Evolutionary conservation across 2,888 invertebrate species (phyloP).

Genomic region (Gandaritis pyraliata): DNA sequence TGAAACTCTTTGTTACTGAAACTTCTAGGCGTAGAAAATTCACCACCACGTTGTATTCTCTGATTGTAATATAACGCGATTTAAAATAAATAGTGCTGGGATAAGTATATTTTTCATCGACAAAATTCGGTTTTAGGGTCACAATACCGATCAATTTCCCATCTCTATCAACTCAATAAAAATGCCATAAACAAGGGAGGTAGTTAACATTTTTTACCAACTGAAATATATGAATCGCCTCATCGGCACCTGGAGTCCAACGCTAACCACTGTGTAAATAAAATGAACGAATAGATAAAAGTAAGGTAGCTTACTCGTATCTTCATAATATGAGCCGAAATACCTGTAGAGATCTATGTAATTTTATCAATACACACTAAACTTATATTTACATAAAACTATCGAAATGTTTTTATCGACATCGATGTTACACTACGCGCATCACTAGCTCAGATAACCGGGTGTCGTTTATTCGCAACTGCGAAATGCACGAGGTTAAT

Average conservation of each 20-base stretch:
- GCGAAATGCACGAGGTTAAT: constrained; percentile 60
- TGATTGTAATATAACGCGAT: constrained; percentile 81
- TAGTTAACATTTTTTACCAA: too few species aligned
- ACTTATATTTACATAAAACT: too few species aligned
- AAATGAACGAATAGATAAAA: too few species aligned
- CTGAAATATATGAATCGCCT: too few species aligned
- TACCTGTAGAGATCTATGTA: too few species aligned
- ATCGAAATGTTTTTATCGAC: not conserved
- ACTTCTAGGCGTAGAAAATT: constrained; percentile 76
- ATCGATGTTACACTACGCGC: constrained; percentile 31
- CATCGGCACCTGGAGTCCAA: too few species aligned
- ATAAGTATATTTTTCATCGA: constrained; percentile 37
- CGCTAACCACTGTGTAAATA: too few species aligned
- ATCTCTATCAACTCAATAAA: too few species aligned
- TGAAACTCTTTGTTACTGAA: constrained; percentile 68
- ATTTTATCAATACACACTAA: too few species aligned
- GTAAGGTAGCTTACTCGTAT: too few species aligned
- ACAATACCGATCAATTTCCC: not conserved
- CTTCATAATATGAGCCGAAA: too few species aligned
- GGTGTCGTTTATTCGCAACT: constrained; percentile 59
- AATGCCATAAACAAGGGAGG: too few species aligned
- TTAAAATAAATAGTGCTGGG: constrained; percentile 74
- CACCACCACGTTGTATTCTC: constrained; percentile 70
- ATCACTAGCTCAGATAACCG: constrained; percentile 53
- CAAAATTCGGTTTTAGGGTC: constrained; percentile 12